A percentile compares a stretch with the other conserved stretches of the same genome.
phyloP scores from a whole-genome alignment of 1,140 invertebrate genomes.

The Bombus haemorrhoidalis region DNA sequence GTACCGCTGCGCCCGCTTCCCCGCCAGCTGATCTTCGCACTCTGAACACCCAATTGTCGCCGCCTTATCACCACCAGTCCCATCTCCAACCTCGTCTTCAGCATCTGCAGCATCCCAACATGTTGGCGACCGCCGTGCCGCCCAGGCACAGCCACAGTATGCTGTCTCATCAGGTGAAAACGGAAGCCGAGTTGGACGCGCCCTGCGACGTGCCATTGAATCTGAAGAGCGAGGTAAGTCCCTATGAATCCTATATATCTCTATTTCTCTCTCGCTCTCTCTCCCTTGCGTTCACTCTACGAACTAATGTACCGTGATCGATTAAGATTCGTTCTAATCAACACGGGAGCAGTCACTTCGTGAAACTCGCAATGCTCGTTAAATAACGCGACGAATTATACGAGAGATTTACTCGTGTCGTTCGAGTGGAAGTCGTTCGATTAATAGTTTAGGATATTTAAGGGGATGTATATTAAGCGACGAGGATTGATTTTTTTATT shows the following conservation, averaged over 20 bases:
- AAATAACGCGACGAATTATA: constrained; percentile 1
- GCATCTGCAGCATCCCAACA: constrained; percentile 80
- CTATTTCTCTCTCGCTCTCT: neutral
- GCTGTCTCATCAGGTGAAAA: constrained; percentile 80
- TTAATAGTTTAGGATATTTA: neutral
- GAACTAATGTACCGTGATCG: constrained; percentile 36
- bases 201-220: constrained; percentile 81
- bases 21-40: constrained; percentile 82
- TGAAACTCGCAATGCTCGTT: neutral
- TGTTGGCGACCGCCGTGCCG: constrained; percentile 81
- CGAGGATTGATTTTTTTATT: neutral
- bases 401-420: too few relatives aligned
- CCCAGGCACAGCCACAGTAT: constrained; percentile 80
- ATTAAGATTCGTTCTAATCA: constrained; percentile 49
- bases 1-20: constrained; percentile 82
- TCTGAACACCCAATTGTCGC: constrained; percentile 80
- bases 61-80: constrained; percentile 78
- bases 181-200: constrained; percentile 78
- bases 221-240: constrained; percentile 82
- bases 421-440: neutral
- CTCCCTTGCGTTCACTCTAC: constrained; percentile 4
- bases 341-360: constrained; percentile 18
- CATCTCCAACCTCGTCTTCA: constrained; percentile 76
- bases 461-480: neutral
- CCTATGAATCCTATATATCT: constrained; percentile 44